phyloP scores from a whole-genome alignment of 2,888 invertebrate species.

The Nomada hirtipes region DNA sequence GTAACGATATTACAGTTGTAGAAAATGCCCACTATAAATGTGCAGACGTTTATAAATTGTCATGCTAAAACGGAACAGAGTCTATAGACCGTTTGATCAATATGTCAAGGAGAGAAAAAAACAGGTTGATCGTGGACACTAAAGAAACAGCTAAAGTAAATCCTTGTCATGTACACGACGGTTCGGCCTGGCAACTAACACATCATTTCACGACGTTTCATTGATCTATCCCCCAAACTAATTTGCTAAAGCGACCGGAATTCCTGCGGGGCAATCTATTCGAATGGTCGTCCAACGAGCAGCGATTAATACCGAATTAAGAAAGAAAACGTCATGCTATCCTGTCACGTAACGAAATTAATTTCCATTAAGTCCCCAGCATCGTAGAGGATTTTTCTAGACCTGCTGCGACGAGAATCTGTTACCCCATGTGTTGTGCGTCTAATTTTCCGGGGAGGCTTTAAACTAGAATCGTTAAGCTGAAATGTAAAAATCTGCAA shows the following conservation, averaged over 20 bases:
- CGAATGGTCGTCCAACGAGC: slow-evolving; percentile 59
- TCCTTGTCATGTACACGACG: background rate
- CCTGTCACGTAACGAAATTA: slow-evolving; percentile 44
- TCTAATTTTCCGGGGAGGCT: background rate
- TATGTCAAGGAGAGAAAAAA: slow-evolving; percentile 17
- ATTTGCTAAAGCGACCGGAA: slow-evolving; percentile 67
- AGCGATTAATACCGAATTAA: slow-evolving; percentile 54
- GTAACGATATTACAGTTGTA: background rate
- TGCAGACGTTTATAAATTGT: background rate
- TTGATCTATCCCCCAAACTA: slow-evolving; percentile 64
- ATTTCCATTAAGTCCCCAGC: slow-evolving; percentile 36
- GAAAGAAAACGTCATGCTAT: slow-evolving; percentile 50
- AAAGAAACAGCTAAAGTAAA: slow-evolving; percentile 21
- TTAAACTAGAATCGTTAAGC: background rate
- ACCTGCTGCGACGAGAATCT: slow-evolving; percentile 4
- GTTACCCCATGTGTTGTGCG: no score
- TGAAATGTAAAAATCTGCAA: background rate
- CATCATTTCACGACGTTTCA: slow-evolving; percentile 56
- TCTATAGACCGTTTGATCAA: background rate
- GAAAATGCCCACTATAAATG: no score
- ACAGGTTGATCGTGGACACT: background rate
- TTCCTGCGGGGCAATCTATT: slow-evolving; percentile 68
- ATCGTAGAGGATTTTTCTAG: background rate
- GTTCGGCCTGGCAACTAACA: slow-evolving; percentile 14
- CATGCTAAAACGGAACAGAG: background rate